Evolutionary conservation across 2,888 invertebrate genomes (phyloP).

Genomic region (Trachelus iudaicus): DNA sequence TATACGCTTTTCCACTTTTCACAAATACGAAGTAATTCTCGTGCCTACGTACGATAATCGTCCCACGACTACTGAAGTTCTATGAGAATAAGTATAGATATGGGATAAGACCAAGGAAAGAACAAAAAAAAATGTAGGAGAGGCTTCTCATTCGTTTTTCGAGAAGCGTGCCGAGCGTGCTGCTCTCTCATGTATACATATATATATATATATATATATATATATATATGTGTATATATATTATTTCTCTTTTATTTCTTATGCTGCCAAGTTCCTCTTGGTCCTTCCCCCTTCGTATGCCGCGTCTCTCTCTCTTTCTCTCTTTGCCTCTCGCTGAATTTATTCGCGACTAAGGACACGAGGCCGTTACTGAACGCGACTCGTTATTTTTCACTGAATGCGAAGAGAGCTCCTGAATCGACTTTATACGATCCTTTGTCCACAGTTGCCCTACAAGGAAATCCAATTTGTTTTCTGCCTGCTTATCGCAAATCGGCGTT

Average conservation of each 20-base stretch:
- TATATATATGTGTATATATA: background rate
- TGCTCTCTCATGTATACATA: background rate
- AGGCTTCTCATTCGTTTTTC: background rate
- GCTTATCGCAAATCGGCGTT: constrained; percentile 43
- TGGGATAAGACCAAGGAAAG: background rate
- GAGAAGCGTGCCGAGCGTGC: background rate
- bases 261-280: background rate
- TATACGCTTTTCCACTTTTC: background rate
- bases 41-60: background rate
- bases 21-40: background rate
- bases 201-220: background rate
- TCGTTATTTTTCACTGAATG: background rate
- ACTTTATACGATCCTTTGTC: constrained; percentile 42
- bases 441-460: constrained; percentile 40
- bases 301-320: background rate
- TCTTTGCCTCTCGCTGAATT: background rate
- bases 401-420: constrained; percentile 7
- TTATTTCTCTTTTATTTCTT: background rate
- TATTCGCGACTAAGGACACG: background rate
- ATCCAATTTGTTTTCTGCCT: constrained; percentile 52
- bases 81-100: background rate
- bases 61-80: background rate
- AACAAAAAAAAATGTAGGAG: background rate
- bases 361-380: background rate
- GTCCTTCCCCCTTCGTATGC: background rate